Evolutionary conservation across 2,113 vertebrate genomes (phyloP).

Genomic region (Myodes glareolus): DNA sequence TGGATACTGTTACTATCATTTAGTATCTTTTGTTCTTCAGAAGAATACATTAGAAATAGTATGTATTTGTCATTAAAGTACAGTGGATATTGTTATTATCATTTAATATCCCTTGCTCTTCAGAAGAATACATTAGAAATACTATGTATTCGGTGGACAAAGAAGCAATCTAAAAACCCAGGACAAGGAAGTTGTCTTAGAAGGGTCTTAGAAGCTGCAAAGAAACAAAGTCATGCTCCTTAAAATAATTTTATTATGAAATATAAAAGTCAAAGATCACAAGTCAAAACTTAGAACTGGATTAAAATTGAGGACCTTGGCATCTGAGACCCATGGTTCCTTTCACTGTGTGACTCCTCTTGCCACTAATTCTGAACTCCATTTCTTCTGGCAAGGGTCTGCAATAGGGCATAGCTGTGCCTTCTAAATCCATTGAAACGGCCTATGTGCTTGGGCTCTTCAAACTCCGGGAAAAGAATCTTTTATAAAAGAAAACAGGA

Average conservation of each 20-base stretch:
- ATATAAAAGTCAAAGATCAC: not conserved
- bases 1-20: not conserved
- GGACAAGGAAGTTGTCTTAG: not conserved
- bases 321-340: not conserved
- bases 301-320: not conserved
- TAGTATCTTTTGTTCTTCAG: not conserved
- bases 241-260: not conserved
- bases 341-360: not conserved
- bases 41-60: not conserved
- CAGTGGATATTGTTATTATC: not conserved
- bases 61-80: not conserved
- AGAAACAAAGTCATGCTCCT: not conserved
- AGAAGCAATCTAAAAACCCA: not conserved
- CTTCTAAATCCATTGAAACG: not conserved
- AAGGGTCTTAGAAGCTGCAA: not conserved
- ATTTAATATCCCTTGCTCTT: not conserved
- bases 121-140: not conserved
- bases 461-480: too few relatives aligned
- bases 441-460: not conserved
- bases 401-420: not conserved
- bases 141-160: not conserved
- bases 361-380: not conserved
- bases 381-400: not conserved
- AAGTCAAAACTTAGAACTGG: not conserved
- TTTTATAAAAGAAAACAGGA: not conserved